Base-by-base conservation (phyloP, 2,797 vertebrate genomes). In the Phalanger gymnotis region DNA sequence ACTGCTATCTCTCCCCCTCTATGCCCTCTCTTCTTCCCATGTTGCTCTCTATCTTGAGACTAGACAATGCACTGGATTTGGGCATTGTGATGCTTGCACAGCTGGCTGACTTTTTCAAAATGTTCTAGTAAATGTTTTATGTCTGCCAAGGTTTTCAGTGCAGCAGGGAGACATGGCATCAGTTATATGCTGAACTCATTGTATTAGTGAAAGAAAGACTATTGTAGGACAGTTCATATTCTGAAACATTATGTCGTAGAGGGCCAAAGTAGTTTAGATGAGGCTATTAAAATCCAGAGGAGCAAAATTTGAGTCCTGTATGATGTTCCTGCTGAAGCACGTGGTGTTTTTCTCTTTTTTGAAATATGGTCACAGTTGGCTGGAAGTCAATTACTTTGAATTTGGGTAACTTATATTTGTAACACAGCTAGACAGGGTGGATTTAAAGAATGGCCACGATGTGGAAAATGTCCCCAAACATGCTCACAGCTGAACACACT, bases 331-430 rank as follows among this genome's bases (percentile, higher is more conserved):
- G 52, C 91, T 92, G 1, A 61, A 96, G 94, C 92, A 96, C 94
- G 90, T 89, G 94, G 87, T 31, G 0, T 91, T 31, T 97, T 61
- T 31, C 31, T 47, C 9, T 51, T 47, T 87, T 66, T 53, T 93
- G 90, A 90, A 91, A 96, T 96, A 95, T 96, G 95, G 95, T 96
- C 96, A 96, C 95, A 97, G 94, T 96, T 97, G 95, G 56, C 92
- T 97, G 95, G 34, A 97, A 98, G 97, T 98, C 96, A 98, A 95
- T 97, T 97, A 97, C 92, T 97, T 97, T 97, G 95, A 97, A 96
- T 98, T 95, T 97, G 91, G 92, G 92, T 58, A 96, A 96, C 95
- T 98, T 97, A 94, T 93, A 95, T 97, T 97, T 97, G 94, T 96
- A 95, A 97, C 90, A 93, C 95, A 93, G 61, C 91, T 55, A 95